phyloP scores from a whole-genome alignment of 2,888 invertebrate species.

The Tipula lateralis region DNA sequence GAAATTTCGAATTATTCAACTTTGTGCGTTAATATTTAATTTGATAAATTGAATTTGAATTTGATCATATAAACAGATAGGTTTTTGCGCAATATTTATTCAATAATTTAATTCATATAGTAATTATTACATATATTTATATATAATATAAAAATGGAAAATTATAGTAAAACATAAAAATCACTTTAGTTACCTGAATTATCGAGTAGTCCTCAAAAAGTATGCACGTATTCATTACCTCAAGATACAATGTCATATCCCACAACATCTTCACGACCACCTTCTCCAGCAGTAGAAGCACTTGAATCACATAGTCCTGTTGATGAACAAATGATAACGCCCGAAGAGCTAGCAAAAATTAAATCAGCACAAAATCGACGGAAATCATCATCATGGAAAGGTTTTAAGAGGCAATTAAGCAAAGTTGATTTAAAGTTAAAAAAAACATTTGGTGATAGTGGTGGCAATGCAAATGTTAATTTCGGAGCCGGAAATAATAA shows the following conservation, averaged over 20 bases:
- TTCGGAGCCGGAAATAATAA: neutral
- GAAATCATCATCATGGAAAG: constrained; percentile 65
- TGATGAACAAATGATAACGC: constrained; percentile 42
- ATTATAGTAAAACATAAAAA: constrained; percentile 29
- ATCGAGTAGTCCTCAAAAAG: constrained; percentile 40
- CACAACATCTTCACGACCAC: constrained; percentile 50
- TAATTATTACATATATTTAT: constrained; percentile 12
- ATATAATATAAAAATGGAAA: constrained; percentile 32
- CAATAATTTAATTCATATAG: neutral
- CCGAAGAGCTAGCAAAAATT: constrained; percentile 44
- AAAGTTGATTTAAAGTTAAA: constrained; percentile 72
- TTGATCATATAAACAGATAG: neutral
- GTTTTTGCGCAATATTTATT: neutral
- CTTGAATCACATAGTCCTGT: constrained; percentile 42
- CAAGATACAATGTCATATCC: constrained; percentile 44
- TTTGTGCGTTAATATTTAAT: neutral
- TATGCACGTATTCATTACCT: constrained; percentile 35
- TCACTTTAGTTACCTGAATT: constrained; percentile 40
- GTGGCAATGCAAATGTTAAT: constrained; percentile 40
- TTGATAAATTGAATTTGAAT: neutral
- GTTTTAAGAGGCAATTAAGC: constrained; percentile 76
- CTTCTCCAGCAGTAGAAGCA: constrained; percentile 51
- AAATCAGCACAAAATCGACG: constrained; percentile 53
- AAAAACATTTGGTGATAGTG: constrained; percentile 55
- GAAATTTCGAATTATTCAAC: neutral